Conservation (phyloP, 1,140 invertebrate species). For the Drosophila navojoa region DNA sequence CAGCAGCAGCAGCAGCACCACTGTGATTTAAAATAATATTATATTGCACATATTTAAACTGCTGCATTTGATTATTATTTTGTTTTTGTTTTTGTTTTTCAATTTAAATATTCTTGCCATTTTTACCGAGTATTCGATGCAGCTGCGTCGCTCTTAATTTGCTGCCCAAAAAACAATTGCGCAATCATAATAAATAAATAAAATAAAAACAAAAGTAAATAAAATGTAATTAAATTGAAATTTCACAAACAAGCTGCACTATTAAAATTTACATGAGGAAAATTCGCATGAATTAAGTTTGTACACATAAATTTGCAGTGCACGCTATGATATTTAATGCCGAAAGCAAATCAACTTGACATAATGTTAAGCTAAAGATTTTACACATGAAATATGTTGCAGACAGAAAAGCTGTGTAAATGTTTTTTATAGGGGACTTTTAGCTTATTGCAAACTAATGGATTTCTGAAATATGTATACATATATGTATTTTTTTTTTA, state of each 20-base stretch:
- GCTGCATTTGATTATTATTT: constrained; percentile 24
- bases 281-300: not conserved
- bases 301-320: not conserved
- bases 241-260: constrained; percentile 7
- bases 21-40: constrained; percentile 39
- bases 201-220: constrained; percentile 41
- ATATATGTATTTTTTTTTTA: too few species aligned
- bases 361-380: not conserved
- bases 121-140: not conserved
- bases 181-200: constrained; percentile 36
- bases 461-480: too few species aligned
- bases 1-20: not conserved
- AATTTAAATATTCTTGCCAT: not conserved
- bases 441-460: not conserved
- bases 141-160: constrained; percentile 17
- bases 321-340: not conserved
- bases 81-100: not conserved
- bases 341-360: constrained; percentile 2
- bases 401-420: too few species aligned
- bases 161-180: constrained; percentile 10
- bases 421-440: not conserved
- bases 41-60: constrained; percentile 30
- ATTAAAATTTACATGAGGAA: not conserved
- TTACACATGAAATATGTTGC: not conserved
- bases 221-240: constrained; percentile 44